Evolutionary conservation across 2,797 vertebrate species (phyloP).

Genomic region (Gallinago stenura): DNA sequence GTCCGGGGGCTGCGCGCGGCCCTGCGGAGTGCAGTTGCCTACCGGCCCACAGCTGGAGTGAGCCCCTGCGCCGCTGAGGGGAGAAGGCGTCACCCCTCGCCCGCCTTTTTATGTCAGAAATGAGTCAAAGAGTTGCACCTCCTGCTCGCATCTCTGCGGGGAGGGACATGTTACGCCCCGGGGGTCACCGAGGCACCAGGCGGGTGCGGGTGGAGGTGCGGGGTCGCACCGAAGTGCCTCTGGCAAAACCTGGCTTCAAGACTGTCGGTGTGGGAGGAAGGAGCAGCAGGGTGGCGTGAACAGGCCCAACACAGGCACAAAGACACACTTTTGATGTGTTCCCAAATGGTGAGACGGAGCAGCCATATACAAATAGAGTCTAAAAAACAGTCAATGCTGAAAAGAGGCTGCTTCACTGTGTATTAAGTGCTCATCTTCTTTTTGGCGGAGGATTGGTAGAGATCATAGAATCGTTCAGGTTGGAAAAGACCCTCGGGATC

Average conservation of each 20-base stretch:
- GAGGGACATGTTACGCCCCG: fast-evolving
- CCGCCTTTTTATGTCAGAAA: neutral
- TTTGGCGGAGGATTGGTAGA: neutral
- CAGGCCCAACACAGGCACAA: neutral
- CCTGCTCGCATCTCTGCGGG: neutral
- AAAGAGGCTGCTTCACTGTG: fast-evolving
- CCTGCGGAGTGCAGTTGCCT: fast-evolving
- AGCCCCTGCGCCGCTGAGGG: neutral
- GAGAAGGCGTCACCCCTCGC: fast-evolving
- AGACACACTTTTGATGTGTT: fast-evolving
- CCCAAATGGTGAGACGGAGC: fast-evolving
- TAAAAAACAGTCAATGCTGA: fast-evolving
- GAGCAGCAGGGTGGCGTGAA: fast-evolving
- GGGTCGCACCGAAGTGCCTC: neutral
- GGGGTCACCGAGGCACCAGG: fast-evolving
- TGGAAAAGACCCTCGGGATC: too few relatives aligned
- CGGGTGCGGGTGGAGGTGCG: fast-evolving
- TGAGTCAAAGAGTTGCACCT: fast-evolving
- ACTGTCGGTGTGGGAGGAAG: fast-evolving
- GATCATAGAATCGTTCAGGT: neutral
- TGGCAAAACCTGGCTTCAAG: fast-evolving
- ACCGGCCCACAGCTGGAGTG: fast-evolving
- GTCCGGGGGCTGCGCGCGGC: fast-evolving
- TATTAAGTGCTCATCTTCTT: neutral
- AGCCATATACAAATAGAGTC: fast-evolving